Conservation (phyloP, 2,888 invertebrate species). For the Resseliella maxima region DNA sequence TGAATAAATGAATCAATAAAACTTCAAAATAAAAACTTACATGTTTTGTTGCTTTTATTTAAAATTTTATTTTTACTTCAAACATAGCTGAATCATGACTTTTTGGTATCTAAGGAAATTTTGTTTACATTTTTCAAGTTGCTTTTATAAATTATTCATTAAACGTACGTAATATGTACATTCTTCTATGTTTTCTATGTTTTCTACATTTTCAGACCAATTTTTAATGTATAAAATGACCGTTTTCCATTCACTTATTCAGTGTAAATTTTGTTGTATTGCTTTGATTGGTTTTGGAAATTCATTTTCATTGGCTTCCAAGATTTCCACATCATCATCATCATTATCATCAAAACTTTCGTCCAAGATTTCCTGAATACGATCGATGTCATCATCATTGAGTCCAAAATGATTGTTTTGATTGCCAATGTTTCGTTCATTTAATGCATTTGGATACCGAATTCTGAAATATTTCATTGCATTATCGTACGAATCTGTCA, state of each 20-base stretch:
- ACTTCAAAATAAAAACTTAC: too few species aligned
- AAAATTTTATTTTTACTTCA: neutral
- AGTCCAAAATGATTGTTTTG: neutral
- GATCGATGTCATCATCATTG: neutral
- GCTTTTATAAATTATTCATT: too few species aligned
- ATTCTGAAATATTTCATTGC: neutral
- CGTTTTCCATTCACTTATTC: neutral
- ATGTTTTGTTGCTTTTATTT: neutral
- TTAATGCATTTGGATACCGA: neutral
- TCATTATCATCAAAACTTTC: neutral
- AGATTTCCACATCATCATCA: neutral
- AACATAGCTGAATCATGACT: neutral
- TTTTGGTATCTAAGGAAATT: neutral
- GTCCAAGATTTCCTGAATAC: neutral
- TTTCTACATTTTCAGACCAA: too few species aligned
- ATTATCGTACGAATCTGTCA: neutral
- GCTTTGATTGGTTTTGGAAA: neutral
- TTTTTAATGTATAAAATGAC: neutral
- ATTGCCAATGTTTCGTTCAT: neutral
- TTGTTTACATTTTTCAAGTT: neutral
- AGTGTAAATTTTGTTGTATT: neutral
- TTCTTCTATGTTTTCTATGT: too few species aligned
- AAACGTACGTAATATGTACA: too few species aligned
- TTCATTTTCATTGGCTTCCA: neutral
- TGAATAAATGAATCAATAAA: too few species aligned